Conservation (phyloP, 1,140 invertebrate species). For the Bactericera cockerelli region DNA sequence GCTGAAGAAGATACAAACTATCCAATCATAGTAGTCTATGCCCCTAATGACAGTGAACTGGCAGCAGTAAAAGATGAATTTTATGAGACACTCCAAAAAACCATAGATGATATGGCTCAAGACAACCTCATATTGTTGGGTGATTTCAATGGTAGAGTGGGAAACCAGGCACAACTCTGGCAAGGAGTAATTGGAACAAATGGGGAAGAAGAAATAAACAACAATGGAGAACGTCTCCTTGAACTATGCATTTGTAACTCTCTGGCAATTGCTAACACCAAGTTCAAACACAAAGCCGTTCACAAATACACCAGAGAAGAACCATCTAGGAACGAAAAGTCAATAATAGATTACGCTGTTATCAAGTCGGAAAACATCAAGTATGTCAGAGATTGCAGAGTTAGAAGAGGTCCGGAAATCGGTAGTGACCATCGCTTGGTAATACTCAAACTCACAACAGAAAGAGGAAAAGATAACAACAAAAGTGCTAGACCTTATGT, state of each 20-base stretch:
- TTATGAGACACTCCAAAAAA: constrained; percentile 11
- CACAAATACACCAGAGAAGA: not conserved
- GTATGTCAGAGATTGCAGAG: not conserved
- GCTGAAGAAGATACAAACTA: not conserved
- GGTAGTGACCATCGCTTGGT: constrained; percentile 1
- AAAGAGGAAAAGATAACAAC: not conserved
- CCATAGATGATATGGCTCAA: not conserved
- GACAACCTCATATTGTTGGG: constrained; percentile 8
- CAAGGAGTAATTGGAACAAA: constrained; percentile 10
- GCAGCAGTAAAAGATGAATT: constrained; percentile 4
- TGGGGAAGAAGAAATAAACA: not conserved
- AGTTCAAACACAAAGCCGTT: constrained; percentile 9
- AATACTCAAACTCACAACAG: not conserved
- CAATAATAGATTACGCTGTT: not conserved
- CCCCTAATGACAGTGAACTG: not conserved
- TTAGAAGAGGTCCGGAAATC: constrained; percentile 1
- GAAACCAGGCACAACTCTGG: not conserved
- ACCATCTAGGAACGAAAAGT: constrained; percentile 1
- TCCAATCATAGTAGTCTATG: not conserved
- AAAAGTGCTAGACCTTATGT: not conserved
- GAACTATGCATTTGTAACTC: not conserved
- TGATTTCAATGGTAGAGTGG: constrained; percentile 10
- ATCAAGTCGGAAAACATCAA: not conserved
- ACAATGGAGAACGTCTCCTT: constrained; percentile 9
- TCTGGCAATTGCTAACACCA: constrained; percentile 1